Base-by-base conservation (phyloP, 2,113 vertebrate species). In the Mellivora capensis region DNA sequence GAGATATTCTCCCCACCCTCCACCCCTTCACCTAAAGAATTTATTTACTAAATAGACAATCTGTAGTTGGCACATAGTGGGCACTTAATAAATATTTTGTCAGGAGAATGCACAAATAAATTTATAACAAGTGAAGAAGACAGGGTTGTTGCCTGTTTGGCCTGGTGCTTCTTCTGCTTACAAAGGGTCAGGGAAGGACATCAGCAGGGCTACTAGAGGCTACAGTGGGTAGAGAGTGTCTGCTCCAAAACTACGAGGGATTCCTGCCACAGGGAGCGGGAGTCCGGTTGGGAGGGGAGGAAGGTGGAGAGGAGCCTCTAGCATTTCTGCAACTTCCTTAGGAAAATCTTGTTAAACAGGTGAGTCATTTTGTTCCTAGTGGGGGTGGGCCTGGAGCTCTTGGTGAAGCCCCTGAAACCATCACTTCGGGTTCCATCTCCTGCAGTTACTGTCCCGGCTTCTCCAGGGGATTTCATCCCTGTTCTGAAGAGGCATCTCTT, bases 371-470 rank as follows among this genome's bases (percentile, higher is more conserved):
- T 85, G 47, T 72, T 69, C 64, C 27, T 42, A n/a, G 59, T 39
- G 13, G 31, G 14, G 34, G 3, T 8, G 4, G 80, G 0, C 25
- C 20, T 61, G 76, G 42, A n/a, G 27, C 74, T 59, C 12, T 4
- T 5, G 15, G 62, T 13, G 6, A 83, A 34, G 25, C 21, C 62
- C 37, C 76, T 27, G 59, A 62, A 62, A 25, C 15, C 17, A 10
- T 37, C 59, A 0, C 27, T 11, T 42, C 0, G 15, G 15, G 9
- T 2, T 31, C 0, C 21, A 25, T 47, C 61, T 95, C 42, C 14
- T 0, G 7, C 1, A 76, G 21, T 39, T 72, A 11, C 12, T 17
- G n/a, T 12, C 13, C 2, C 0, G 61, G 13, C 7, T 64, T 39
- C 29, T 61, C 62, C 29, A 20, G n/a, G 8, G 37, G 87, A 29